Evolutionary conservation across 2,888 invertebrate genomes (phyloP), one percentile per base, ranked within the genome.

Genomic region (Eristalis intricaria): DNA sequence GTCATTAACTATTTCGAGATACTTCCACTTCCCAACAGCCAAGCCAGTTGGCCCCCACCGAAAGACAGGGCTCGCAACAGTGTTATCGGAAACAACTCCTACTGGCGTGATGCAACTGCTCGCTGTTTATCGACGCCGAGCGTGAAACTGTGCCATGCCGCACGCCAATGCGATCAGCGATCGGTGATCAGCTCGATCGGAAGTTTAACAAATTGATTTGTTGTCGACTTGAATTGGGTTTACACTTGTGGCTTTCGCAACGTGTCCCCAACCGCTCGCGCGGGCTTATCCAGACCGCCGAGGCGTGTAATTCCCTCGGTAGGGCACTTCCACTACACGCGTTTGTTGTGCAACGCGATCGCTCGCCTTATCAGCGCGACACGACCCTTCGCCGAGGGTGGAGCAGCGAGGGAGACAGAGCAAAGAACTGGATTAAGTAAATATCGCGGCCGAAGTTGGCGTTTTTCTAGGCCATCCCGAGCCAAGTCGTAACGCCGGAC

Each of bases 381-480:
- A 38, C 32, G 32, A 63, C 15, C 43, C 32, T 7, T 29, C 26
- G 38, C 13, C 2, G 23, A 23, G 29, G n/a, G n/a, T 4, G 11
- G 7, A 22, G 40, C 50, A 26, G 22, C 13, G 43, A 58, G 60
- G 58, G 69, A 65, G 58, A 70, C 35, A 60, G 35, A 50, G 50
- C 4, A n/a, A 50, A 19, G 50, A 85, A 74, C 79, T 40, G 86
- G 86, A 86, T 82, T 83, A 86, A 83, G 86, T 75, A 75, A 86
- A 86, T 71, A 86, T 19, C 22, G 1, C 68, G 43, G 71, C 38
- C 65, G 50, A n/a, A 70, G 63, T 68, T 81, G 22, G 43, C 23
- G 60, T 23, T 71, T 77, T 75, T 83, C 78, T 86, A 82, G 79
- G 84, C 70, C 79, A 84, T 22, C 26, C 23, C 58, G 58, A 82